Base-by-base conservation (phyloP, 1,140 invertebrate genomes). In the Lasioglossum albipes region DNA sequence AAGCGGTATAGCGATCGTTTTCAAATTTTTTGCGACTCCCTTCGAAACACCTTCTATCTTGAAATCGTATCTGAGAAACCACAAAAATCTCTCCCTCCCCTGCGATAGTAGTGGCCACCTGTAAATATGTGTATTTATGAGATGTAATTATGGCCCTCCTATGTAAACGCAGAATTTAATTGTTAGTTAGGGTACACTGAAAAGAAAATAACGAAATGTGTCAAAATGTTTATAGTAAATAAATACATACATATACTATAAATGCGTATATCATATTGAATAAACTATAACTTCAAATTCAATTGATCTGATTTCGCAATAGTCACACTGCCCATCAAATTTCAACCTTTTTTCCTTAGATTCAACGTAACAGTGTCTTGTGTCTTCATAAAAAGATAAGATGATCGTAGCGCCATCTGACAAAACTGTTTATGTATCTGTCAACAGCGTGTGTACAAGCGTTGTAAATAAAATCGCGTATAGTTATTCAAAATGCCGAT, bases 401-500 rank as follows among this genome's bases (percentile, higher is more conserved):
- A 2, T 9, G 27, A 61, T 61, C 20, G 22, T 36, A 62, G 27
- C 36, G 42, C 42, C 27, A 49, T 22, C 67, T 77, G 31, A 12
- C 0, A 49, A 22, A 10, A 9, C 54, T 71, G 12, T 22, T 20
- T 42, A n/a, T n/a, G n/a, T n/a, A 27, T n/a, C 49, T 74, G 49
- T 79, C n/a, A 77, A 13, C 41, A 68, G 3, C 13, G 2, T 75
- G 52, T 65, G 18, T 74, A 18, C 16, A 52, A 66, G 10, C 16
- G n/a, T 76, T 18, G 62, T 65, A 16, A n/a, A 72, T 68, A 18
- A 18, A 64, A 13, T 81, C 62, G 20, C 16, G 10, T 31, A 41
- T 64, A 68, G 71, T 52, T 69, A 59, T 52, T 76, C 49, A 92
- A 89, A 75, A 93, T 93, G 93, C 92, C 93, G 18, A 89, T 92